Base-by-base conservation (phyloP, 2,113 vertebrate genomes). In the Lagopus leucura region DNA sequence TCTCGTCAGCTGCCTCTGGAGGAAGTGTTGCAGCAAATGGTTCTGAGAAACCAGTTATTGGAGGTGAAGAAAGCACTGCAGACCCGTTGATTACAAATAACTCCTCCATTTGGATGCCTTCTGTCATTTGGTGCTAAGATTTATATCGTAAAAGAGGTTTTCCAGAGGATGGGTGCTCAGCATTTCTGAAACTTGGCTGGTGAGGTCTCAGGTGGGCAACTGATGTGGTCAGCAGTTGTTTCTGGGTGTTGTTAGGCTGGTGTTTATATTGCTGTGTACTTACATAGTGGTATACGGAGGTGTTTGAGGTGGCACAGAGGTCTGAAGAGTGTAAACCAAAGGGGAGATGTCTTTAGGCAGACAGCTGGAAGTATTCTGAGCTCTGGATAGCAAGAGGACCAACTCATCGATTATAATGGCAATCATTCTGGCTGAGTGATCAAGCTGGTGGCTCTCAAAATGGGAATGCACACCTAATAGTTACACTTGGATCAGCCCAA, bases 191-290 rank as follows among this genome's bases (percentile, higher is more conserved):
- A 13, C 30, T 48, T 18, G 42, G 63, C 32, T 65, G 48, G 12
- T 27, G 40, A 50, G 8, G 17, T 89, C 34, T 60, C 58, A 42
- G 1, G 21, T 17, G 24, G 54, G 64, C 38, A 61, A 3, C 70
- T 25, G 19, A 1, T 66, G 48, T 12, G 14, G 0, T 18, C n/a
- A 10, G 34, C 17, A 47, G 10, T 1, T 45, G 38, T 6, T 24
- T 50, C 63, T 25, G 15, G 11, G 47, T 16, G 60, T 22, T 18
- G 10, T 32, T 34, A 34, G 78, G 48, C n/a, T 55, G 10, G 2
- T 1, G 0, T 24, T 8, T 0, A 0, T 25, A 13, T 14, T 6
- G 65, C 19, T 13, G 6, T 5, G 3, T 42, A 6, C 9, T 2
- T 43, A 6, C 4, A 0, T 25, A 1, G 2, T 24, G 21, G 20